Conservation (phyloP, 1,140 invertebrate genomes). For the Atopsyche davidsoni region DNA sequence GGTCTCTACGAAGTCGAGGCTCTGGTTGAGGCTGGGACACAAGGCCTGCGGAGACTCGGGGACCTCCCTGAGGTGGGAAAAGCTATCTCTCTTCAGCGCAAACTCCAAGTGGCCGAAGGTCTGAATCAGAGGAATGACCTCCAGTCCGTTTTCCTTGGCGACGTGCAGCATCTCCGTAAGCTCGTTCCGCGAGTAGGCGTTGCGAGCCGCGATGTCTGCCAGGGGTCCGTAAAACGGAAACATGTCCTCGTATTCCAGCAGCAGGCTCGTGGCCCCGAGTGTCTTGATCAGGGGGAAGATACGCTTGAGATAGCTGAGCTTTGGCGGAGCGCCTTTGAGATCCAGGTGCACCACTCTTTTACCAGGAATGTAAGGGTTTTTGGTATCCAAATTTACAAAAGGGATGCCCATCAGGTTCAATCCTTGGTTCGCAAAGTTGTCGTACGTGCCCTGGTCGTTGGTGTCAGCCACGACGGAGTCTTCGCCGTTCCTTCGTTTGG, state of each 20-base stretch:
- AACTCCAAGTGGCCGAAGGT: conserved; percentile 91
- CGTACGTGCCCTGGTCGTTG: conserved; percentile 25
- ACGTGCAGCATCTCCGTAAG: conserved; percentile 56
- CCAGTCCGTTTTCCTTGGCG: conserved; percentile 60
- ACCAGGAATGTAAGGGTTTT: conserved; percentile 34
- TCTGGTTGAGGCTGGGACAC: conserved; percentile 69
- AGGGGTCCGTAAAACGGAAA: conserved; percentile 76
- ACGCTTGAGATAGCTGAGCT: conserved; percentile 60
- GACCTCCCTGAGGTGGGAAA: conserved; percentile 68
- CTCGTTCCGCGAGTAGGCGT: conserved; percentile 67
- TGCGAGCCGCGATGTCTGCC: conserved; percentile 56
- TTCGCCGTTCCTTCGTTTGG: conserved; percentile 17
- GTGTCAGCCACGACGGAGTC: conserved; percentile 2
- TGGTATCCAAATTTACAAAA: conserved; percentile 24
- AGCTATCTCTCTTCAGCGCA: conserved; percentile 72
- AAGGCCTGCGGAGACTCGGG: conserved; percentile 72
- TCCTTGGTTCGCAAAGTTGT: conserved; percentile 27
- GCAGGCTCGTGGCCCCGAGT: conserved; percentile 74
- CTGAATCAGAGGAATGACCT: conserved; percentile 85
- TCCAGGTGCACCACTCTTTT: conserved; percentile 70
- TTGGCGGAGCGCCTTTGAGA: conserved; percentile 78
- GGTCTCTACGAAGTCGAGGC: conserved; percentile 61
- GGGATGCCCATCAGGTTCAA: conserved; percentile 24
- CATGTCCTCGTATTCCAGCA: conserved; percentile 93
- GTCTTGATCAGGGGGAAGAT: conserved; percentile 67